Evolutionary conservation across 2,113 vertebrate species (phyloP).

Genomic region (Camelus bactrianus): DNA sequence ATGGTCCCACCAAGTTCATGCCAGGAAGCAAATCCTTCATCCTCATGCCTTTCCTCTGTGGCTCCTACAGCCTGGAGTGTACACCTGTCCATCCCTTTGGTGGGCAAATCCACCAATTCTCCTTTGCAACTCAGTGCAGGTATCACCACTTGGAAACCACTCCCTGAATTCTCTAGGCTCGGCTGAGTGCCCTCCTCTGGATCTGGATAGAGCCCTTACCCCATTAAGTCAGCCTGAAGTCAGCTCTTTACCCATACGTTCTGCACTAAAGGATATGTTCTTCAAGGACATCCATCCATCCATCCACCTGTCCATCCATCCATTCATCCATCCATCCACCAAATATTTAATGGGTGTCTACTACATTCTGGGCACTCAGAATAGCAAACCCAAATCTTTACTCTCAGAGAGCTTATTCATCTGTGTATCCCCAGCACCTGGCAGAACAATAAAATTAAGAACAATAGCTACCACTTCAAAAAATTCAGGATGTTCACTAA

Average conservation of each 20-base stretch:
- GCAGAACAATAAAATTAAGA: neutral
- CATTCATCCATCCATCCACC: neutral
- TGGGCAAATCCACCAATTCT: neutral
- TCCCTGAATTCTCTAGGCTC: neutral
- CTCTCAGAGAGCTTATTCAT: neutral
- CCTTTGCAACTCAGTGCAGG: neutral
- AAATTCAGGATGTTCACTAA: neutral
- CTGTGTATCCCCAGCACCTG: neutral
- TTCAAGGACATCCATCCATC: neutral
- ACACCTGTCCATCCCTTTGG: neutral
- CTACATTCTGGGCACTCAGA: neutral
- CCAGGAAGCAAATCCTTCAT: no score
- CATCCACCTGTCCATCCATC: neutral
- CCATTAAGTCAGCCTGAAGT: neutral
- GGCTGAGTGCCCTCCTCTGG: no score
- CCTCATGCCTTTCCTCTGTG: neutral
- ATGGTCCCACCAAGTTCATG: neutral
- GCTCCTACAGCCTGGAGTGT: neutral
- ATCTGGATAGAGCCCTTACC: neutral
- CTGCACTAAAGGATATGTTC: neutral
- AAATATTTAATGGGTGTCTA: neutral
- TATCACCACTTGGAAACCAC: neutral
- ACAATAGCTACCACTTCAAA: neutral
- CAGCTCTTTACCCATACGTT: neutral
- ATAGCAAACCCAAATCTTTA: neutral